Base-by-base conservation (phyloP, 1,140 invertebrate genomes). In the Ceratosolen fusciceps region DNA sequence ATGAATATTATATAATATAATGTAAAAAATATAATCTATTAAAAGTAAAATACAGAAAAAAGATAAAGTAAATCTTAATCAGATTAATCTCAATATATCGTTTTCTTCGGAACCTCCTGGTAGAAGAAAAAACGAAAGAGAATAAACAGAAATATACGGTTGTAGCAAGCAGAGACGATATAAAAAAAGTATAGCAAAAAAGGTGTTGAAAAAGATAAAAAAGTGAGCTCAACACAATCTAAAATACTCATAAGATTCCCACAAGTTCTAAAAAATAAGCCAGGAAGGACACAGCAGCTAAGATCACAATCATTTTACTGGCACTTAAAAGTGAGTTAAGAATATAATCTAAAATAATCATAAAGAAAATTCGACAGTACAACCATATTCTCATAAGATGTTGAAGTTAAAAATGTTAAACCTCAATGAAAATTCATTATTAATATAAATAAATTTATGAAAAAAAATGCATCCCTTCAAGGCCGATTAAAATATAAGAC, bases 181-280 rank as follows among this genome's bases (percentile, higher is more conserved):
- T 16, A n/a, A 9, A n/a, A 37, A 10, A 39, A 24, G 19, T 9
- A 52, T 52, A 52, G 49, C 10, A 16, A 21, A 65, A 75, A 39
- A 16, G 37, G 62, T 24, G 43, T 0, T 1, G 60, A 68, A 14
- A 26, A 54, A 56, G 49, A 68, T 68, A 74, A 74, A 39, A 49
- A 1, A 0, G 24, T 74, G 74, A 56, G 49, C 72, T 24, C 62
- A 34, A 79, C 58, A 79, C 58, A 74, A 74, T 79, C 58, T 74
- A 1, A 73, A 78, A 79, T 56, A 74, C 77, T 49, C 72, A 72
- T 79, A 72, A 79, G 77, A 79, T 79, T 79, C 70, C 77, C 56
- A 70, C 47, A 74, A 74, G 62, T 65, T 4, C 72, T 37, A 65
- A 72, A 78, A 78, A 78, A 78, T 8, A 43, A 72, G 26, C 16